These are phyloP conservation scores for Clarias gariepinus DNA, from an alignment of 2,113 vertebrate species.

Conservation along the genomic window DNA sequence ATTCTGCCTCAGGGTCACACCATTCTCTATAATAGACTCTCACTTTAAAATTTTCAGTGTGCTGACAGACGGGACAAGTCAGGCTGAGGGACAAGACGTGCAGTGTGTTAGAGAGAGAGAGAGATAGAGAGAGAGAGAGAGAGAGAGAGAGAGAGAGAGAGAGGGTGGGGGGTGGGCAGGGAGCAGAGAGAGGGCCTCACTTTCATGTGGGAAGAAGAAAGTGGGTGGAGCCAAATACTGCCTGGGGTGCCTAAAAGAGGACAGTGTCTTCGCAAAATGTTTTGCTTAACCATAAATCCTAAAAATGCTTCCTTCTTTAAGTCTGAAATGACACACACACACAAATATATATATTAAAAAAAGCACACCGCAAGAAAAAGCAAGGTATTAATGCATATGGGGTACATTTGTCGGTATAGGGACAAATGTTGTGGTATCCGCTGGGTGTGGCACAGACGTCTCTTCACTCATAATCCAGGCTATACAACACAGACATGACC, in stretches of 20 bases:
- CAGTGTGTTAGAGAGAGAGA: neutral
- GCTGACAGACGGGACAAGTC: constrained; percentile 41
- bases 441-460: constrained; percentile 41
- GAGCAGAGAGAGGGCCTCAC: neutral
- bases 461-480: neutral
- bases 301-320: neutral
- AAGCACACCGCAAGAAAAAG: neutral
- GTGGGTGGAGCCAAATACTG: constrained; percentile 12
- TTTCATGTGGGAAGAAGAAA: constrained; percentile 22
- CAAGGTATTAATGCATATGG: neutral
- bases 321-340: no score
- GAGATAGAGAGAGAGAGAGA: constrained; percentile 17
- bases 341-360: neutral
- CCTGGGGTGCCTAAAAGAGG: constrained; percentile 4
- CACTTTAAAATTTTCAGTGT: constrained; percentile 47
- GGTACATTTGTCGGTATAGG: neutral
- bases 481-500: neutral
- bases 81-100: constrained; percentile 25
- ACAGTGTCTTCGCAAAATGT: neutral
- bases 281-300: constrained; percentile 14
- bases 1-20: constrained; percentile 50
- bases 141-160: neutral
- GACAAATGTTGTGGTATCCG: neutral
- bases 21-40: constrained; percentile 48
- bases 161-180: neutral